Base-by-base conservation (phyloP, 2,888 invertebrate genomes). In the Frankliniella intonsa region DNA sequence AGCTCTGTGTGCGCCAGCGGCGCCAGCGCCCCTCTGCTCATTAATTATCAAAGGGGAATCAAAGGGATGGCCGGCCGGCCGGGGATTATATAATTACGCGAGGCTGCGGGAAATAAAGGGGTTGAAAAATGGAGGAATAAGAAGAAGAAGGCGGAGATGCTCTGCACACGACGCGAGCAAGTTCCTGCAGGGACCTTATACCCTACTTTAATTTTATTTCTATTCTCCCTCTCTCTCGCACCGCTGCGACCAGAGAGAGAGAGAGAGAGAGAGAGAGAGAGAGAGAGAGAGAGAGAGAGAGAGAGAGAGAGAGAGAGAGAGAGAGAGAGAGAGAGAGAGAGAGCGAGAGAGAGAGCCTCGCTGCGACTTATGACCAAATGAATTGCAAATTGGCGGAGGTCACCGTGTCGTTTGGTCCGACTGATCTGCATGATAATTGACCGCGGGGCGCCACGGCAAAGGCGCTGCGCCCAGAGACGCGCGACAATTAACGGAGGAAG, bases 341-440 rank as follows among this genome's bases (percentile, higher is more conserved):
- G n/a, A n/a, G n/a, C 38, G 38, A 5, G 38, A 38, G 38, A 38
- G 62, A 10, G 19, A 10, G 0, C 62, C 25, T 1, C 69, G 69
- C 69, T 22, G 69, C 8, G 55, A 55, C 14, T 55, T 55, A 7
- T 55, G 55, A 14, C 55, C 17, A 76, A 76, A 76, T 76, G 22
- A 76, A 22, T 76, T 76, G 69, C 69, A 76, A 76, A 76, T 76
- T 76, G 69, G 69, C 12, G 69, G 69, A 76, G 69, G 69, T 25
- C 69, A 22, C 69, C n/a, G 69, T 76, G 69, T 55, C 55, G 69
- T 9, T 25, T 5, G 69, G 69, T 25, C 22, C 25, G 62, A 22
- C 69, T 76, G 69, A 76, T 76, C 69, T 76, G 69, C 69, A 76
- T 76, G 69, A 76, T 76, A 76, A 76, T 76, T 76, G 69, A 76